Percentiles rank a stretch among this genome's conserved stretches.
These are phyloP conservation scores for Cyclopterus lumpus DNA, from an alignment of 2,797 vertebrate genomes.

Conservation along the genomic window DNA sequence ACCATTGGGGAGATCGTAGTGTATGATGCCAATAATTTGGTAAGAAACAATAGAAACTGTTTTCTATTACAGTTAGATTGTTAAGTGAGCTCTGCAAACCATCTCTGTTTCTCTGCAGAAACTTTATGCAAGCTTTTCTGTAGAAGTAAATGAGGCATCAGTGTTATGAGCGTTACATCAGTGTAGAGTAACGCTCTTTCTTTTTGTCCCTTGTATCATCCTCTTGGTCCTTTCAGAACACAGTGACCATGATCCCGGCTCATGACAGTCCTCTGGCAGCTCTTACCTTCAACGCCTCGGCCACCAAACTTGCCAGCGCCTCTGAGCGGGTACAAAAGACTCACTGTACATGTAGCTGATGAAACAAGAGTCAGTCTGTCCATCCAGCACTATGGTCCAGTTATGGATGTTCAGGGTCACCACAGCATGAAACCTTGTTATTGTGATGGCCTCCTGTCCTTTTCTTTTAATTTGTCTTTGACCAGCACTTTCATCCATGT, in stretches of 20 bases:
- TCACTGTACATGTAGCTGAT: not conserved
- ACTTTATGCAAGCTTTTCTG: not conserved
- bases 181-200: not conserved
- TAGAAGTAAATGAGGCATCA: not conserved
- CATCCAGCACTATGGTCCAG: not conserved
- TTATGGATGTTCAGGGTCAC: not conserved
- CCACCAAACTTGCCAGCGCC: conserved; percentile 92
- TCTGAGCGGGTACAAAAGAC: conserved; percentile 89
- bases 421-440: too few species aligned
- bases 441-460: not conserved
- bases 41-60: too few species aligned
- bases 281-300: conserved; percentile 89
- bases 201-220: not conserved
- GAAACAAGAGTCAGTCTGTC: not conserved
- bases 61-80: too few species aligned
- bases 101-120: not conserved
- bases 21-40: conserved; percentile 93
- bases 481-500: not conserved
- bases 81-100: not conserved
- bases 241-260: conserved; percentile 89
- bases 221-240: conserved; percentile 81
- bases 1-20: conserved; percentile 91
- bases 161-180: not conserved
- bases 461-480: not conserved
- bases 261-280: conserved; percentile 93